Evolutionary conservation across 2,797 vertebrate genomes (phyloP).

Genomic region (Paratrypauchen microcephalus): DNA sequence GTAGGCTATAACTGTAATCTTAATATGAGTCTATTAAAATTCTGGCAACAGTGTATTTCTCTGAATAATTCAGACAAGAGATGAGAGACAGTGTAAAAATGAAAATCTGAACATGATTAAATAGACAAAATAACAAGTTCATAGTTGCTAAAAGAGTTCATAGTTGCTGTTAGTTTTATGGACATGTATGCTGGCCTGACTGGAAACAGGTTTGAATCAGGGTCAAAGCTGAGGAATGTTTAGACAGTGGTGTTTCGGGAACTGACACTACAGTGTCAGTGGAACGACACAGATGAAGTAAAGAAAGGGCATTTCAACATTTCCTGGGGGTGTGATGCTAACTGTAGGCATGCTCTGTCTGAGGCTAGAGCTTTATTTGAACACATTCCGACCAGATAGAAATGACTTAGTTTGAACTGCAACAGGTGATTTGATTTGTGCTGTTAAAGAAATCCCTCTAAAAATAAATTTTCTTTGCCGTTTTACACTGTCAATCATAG

Average conservation of each 20-base stretch:
- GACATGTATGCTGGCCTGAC: background rate
- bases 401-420: no score
- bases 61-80: background rate
- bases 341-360: no score
- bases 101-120: background rate
- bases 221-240: slow-evolving; percentile 55
- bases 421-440: no score
- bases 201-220: slow-evolving; percentile 13
- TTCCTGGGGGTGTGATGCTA: no score
- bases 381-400: no score
- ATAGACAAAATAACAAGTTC: background rate
- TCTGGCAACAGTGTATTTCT: no score
- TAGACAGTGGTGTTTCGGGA: slow-evolving; percentile 53
- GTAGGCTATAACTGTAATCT: no score
- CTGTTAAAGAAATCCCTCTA: no score
- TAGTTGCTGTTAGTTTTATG: background rate
- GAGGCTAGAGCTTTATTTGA: no score
- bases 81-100: background rate
- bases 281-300: background rate
- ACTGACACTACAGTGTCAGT: slow-evolving; percentile 49
- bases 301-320: background rate
- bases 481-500: no score
- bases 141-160: slow-evolving; percentile 20
- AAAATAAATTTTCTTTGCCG: no score
- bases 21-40: no score